Evolutionary conservation across 2,888 invertebrate genomes (phyloP).

Genomic region (Quadriops clusia): DNA sequence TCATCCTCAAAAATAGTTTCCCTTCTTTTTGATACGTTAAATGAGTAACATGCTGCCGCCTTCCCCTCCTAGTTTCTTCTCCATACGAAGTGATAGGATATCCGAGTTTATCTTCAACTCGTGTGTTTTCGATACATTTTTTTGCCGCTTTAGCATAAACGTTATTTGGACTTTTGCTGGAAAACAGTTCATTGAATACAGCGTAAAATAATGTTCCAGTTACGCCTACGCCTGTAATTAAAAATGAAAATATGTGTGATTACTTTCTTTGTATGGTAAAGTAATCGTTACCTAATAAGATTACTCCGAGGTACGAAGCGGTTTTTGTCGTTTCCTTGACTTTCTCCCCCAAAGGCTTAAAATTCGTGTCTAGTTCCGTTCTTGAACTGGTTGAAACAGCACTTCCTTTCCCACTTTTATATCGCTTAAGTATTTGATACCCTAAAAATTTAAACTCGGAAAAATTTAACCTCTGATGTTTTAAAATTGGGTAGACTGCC

Average conservation of each 20-base stretch:
- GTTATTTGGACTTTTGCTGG: slow-evolving; percentile 74
- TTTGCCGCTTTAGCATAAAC: slow-evolving; percentile 71
- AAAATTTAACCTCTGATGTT: slow-evolving; percentile 10
- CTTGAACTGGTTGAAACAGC: slow-evolving; percentile 11
- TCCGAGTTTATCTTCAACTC: slow-evolving; percentile 76
- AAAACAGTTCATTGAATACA: slow-evolving; percentile 77
- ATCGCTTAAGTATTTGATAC: slow-evolving; percentile 9
- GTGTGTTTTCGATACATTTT: slow-evolving; percentile 59
- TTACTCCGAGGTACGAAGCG: slow-evolving; percentile 71
- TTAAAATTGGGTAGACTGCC: slow-evolving; percentile 15
- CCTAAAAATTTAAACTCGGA: slow-evolving; percentile 11
- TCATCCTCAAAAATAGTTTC: slow-evolving; percentile 71
- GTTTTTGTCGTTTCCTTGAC: slow-evolving; percentile 88
- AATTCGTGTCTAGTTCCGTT: slow-evolving; percentile 37
- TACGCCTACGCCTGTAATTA: slow-evolving; percentile 49
- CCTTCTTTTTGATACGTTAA: slow-evolving; percentile 62
- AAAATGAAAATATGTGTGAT: neutral
- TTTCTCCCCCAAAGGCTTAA: slow-evolving; percentile 57
- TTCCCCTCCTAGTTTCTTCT: slow-evolving; percentile 71
- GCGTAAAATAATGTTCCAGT: slow-evolving; percentile 74
- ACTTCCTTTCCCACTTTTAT: slow-evolving; percentile 13
- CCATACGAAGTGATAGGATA: slow-evolving; percentile 81
- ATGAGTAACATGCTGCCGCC: slow-evolving; percentile 76
- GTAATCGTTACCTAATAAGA: slow-evolving; percentile 48
- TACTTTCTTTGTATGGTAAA: neutral